Conservation (phyloP, 2,113 vertebrate species). For the Rhea pennata region DNA sequence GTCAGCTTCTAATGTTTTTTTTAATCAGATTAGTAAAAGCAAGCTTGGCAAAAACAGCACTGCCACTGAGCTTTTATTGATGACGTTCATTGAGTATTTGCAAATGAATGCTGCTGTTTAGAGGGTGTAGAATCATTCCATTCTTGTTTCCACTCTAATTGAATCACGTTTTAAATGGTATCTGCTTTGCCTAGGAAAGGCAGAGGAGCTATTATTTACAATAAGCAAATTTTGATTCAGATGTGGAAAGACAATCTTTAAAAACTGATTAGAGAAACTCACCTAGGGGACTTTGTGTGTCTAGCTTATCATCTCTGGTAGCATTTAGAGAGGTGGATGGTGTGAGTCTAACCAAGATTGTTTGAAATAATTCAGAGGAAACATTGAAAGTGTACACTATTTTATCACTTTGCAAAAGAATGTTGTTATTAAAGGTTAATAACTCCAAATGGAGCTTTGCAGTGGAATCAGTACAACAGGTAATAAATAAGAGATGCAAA, state of each 20-base stretch:
- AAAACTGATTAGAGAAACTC: not conserved
- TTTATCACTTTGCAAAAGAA: not conserved
- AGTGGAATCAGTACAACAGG: not conserved
- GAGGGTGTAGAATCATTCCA: not conserved
- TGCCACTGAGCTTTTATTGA: not conserved
- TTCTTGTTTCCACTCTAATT: not conserved
- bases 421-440: not conserved
- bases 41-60: not conserved
- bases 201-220: not conserved
- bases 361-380: not conserved
- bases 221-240: slow-evolving; percentile 13
- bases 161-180: not conserved
- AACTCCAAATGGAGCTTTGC: not conserved
- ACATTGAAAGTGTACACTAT: not conserved
- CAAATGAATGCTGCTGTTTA: too few species aligned
- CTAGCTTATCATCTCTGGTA: not conserved
- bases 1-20: not conserved
- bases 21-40: not conserved
- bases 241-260: not conserved
- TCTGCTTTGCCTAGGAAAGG: not conserved
- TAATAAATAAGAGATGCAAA: not conserved
- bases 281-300: not conserved
- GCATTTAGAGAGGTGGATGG: not conserved
- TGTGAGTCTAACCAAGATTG: not conserved
- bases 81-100: not conserved